Evolutionary conservation across 2,888 invertebrate genomes (phyloP).

Genomic region (Schrankia costaestrigalis): DNA sequence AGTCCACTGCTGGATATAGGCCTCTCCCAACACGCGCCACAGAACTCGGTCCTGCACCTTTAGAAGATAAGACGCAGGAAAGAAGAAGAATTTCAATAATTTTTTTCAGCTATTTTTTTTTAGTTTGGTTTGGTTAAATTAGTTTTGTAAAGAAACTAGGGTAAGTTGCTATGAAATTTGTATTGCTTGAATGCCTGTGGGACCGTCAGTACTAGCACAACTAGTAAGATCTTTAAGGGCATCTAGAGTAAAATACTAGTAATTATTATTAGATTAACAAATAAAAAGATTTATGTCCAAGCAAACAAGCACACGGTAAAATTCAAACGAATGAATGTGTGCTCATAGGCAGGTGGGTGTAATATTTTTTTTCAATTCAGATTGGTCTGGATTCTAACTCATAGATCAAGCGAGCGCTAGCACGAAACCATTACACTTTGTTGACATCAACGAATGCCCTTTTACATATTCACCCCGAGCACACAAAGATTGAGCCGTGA

Average conservation of each 20-base stretch:
- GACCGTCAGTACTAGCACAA: too few relatives aligned
- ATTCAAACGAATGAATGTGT: slow-evolving; percentile 30
- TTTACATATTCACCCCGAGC: slow-evolving; percentile 78
- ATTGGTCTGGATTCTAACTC: slow-evolving; percentile 58
- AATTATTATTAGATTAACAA: slow-evolving; percentile 8
- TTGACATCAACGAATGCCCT: slow-evolving; percentile 77
- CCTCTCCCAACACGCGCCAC: too few relatives aligned
- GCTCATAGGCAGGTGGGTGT: slow-evolving; percentile 25
- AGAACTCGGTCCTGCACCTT: too few relatives aligned
- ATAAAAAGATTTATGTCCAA: slow-evolving; percentile 8
- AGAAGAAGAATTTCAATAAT: too few relatives aligned
- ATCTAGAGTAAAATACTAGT: slow-evolving; percentile 6
- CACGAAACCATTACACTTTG: slow-evolving; percentile 77
- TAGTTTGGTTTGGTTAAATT: too few relatives aligned
- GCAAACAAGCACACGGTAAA: slow-evolving; percentile 19
- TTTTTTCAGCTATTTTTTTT: too few relatives aligned
- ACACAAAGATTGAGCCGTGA: slow-evolving; percentile 79
- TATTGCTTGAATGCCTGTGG: too few relatives aligned
- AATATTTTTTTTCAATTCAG: slow-evolving; percentile 58
- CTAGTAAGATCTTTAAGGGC: too few relatives aligned
- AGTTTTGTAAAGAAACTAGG: too few relatives aligned
- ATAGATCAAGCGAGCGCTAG: slow-evolving; percentile 69
- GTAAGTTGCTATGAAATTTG: too few relatives aligned
- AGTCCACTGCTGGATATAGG: too few relatives aligned
- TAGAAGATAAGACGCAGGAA: too few relatives aligned